A percentile compares a stretch with the other conserved stretches of the same genome.
Conservation (phyloP, 2,113 vertebrate species). For the Salminus brasiliensis region DNA sequence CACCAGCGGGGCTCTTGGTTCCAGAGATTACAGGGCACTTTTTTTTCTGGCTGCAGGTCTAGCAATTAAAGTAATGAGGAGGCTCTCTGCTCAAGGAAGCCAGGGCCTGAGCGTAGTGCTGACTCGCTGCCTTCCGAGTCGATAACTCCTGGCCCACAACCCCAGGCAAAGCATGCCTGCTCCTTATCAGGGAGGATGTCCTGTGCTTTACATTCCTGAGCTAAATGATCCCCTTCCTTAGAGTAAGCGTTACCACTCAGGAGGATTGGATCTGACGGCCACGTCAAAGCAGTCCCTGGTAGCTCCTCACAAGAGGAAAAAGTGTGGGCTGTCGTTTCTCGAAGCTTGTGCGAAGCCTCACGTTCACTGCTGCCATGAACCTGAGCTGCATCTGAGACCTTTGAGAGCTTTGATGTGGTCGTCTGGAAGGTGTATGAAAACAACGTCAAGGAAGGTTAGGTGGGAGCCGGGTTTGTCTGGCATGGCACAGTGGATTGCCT, state of each 20-base stretch:
- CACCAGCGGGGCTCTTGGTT: conserved; percentile 49
- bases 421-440: not conserved
- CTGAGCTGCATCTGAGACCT: conserved; percentile 5
- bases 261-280: conserved; percentile 66
- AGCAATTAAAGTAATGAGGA: conserved; percentile 69
- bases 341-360: conserved; percentile 40
- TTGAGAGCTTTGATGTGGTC: not conserved
- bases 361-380: conserved; percentile 11
- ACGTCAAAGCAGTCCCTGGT: conserved; percentile 58
- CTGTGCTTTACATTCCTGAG: conserved; percentile 64
- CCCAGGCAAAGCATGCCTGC: conserved; percentile 52
- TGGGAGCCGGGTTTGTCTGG: not conserved
- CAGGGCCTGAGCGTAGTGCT: conserved; percentile 52
- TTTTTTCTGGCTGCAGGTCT: conserved; percentile 58
- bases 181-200: conserved; percentile 61
- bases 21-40: conserved; percentile 54
- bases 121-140: conserved; percentile 55
- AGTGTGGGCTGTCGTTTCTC: conserved; percentile 37
- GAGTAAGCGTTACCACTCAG: conserved; percentile 54
- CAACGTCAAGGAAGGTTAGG: not conserved
- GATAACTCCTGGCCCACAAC: conserved; percentile 50
- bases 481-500: too few relatives aligned
- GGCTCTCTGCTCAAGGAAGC: conserved; percentile 48
- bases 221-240: conserved; percentile 61
- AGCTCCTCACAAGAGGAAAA: conserved; percentile 48